Evolutionary conservation across 2,888 invertebrate genomes (phyloP).

Genomic region (Dicyrtomina minuta): DNA sequence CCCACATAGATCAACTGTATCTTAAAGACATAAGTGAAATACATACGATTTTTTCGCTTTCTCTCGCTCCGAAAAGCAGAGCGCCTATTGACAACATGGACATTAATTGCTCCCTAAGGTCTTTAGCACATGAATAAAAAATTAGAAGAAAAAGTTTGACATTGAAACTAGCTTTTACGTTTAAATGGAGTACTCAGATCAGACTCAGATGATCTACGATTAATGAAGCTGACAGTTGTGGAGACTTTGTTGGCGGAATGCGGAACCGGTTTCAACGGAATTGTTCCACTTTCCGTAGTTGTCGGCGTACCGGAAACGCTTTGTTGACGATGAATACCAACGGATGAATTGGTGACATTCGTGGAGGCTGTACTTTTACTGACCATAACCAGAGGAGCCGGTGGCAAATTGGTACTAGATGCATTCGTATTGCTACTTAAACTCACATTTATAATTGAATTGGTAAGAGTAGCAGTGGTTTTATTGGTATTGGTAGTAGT

Average conservation of each 20-base stretch:
- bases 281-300: slow-evolving; percentile 25
- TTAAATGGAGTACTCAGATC: slow-evolving; percentile 90
- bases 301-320: slow-evolving; percentile 18
- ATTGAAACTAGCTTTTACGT: slow-evolving; percentile 64
- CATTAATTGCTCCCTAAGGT: too few relatives aligned
- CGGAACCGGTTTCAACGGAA: background rate
- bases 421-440: slow-evolving; percentile 26
- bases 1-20: background rate
- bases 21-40: background rate
- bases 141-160: too few relatives aligned
- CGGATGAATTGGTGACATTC: slow-evolving; percentile 7
- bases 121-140: too few relatives aligned
- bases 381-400: slow-evolving; percentile 19
- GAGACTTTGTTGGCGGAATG: slow-evolving; percentile 57
- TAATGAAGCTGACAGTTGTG: slow-evolving; percentile 59
- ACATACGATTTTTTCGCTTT: too few relatives aligned
- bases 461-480: slow-evolving; percentile 22
- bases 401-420: slow-evolving; percentile 37
- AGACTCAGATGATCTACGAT: slow-evolving; percentile 86
- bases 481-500: slow-evolving; percentile 29
- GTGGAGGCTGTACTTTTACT: slow-evolving; percentile 14
- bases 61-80: too few relatives aligned
- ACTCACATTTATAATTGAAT: slow-evolving; percentile 20
- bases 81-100: too few relatives aligned
- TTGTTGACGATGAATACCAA: slow-evolving; percentile 14